Evolutionary conservation across 2,113 vertebrate species (phyloP).

Genomic region (Strix aluco): DNA sequence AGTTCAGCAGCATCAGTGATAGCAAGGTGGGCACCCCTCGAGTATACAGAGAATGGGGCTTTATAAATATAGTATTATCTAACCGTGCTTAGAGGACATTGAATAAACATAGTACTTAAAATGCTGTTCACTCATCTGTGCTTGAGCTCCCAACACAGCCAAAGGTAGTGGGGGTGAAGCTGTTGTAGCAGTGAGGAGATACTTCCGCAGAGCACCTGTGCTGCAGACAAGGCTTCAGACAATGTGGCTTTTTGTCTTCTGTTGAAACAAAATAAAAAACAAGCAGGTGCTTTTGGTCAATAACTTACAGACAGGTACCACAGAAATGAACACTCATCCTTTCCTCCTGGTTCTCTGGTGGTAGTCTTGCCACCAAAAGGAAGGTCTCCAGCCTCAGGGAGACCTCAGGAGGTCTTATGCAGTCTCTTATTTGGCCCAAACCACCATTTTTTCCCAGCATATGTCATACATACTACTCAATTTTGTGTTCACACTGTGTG

Average conservation of each 20-base stretch:
- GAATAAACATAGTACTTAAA: conserved; percentile 6
- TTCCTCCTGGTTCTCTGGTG: accelerated
- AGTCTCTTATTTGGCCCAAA: not conserved
- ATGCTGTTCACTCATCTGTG: not conserved
- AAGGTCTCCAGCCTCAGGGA: not conserved
- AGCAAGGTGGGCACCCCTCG: not conserved
- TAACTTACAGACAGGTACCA: not conserved
- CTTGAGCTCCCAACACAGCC: not conserved
- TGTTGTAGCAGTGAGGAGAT: not conserved
- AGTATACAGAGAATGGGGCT: not conserved
- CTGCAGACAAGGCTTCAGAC: not conserved
- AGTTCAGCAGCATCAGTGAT: not conserved
- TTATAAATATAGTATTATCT: not conserved
- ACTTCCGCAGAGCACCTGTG: not conserved
- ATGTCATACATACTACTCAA: not conserved
- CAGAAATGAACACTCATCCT: not conserved
- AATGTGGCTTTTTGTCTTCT: not conserved
- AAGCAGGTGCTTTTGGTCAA: not conserved
- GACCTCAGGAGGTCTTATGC: not conserved
- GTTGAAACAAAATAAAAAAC: not conserved
- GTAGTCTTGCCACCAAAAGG: not conserved
- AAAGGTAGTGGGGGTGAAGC: not conserved
- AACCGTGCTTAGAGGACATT: not conserved
- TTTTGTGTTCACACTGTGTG: not conserved
- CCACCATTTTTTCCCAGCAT: not conserved